These are phyloP conservation scores for Amphimedon queenslandica DNA, from an alignment of 37 sponge, comb jelly and placozoan genomes.

Conservation along the genomic window DNA sequence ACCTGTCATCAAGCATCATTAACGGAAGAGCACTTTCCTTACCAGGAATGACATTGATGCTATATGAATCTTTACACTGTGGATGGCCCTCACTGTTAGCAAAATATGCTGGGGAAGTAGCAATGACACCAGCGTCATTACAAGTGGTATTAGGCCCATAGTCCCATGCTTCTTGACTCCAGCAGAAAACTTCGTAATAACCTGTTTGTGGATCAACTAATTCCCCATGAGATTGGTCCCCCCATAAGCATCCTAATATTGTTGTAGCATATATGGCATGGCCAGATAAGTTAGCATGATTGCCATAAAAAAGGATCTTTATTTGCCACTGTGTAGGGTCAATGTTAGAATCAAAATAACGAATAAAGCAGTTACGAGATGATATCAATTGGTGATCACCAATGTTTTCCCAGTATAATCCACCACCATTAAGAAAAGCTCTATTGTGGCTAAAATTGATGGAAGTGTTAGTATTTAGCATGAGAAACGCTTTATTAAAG, in stretches of 20 bases:
- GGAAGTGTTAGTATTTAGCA: neutral
- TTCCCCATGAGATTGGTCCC: neutral
- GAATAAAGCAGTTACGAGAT: slow-evolving; percentile 40
- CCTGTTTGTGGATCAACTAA: neutral
- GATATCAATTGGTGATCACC: slow-evolving; percentile 24
- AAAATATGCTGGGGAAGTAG: slow-evolving; percentile 13
- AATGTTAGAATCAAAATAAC: slow-evolving; percentile 4
- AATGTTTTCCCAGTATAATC: slow-evolving; percentile 7
- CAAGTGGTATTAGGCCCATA: neutral
- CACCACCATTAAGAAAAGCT: slow-evolving; percentile 25
- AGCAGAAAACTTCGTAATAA: neutral
- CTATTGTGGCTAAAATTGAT: slow-evolving; percentile 8
- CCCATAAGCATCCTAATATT: slow-evolving; percentile 33
- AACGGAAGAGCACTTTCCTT: neutral
- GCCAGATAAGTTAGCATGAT: slow-evolving; percentile 12
- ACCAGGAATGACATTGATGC: neutral
- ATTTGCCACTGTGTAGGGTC: slow-evolving; percentile 18
- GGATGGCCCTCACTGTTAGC: neutral
- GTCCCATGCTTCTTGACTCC: neutral
- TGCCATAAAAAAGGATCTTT: slow-evolving; percentile 24
- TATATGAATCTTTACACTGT: neutral
- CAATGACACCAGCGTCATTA: neutral
- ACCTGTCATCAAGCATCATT: neutral
- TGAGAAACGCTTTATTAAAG: slow-evolving; percentile 11
- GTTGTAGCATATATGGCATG: slow-evolving; percentile 47